Evolutionary conservation across 23 tunicate species (phyloP).

Genomic region (Trididemnum nubilum): DNA sequence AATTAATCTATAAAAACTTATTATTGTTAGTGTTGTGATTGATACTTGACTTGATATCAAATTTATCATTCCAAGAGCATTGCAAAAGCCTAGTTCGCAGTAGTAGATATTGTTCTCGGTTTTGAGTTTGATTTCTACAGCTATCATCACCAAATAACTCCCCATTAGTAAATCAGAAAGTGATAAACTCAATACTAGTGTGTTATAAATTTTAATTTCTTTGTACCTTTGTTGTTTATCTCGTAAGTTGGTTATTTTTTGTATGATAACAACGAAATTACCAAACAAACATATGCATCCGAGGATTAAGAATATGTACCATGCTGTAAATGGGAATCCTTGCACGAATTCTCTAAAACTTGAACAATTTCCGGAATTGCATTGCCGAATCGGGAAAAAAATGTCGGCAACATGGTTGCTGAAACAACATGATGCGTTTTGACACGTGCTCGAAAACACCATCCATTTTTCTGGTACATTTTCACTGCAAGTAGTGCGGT

Average conservation of each 20-base stretch:
- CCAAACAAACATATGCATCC: background rate
- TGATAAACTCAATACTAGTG: background rate
- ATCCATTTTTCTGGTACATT: background rate
- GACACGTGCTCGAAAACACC: background rate
- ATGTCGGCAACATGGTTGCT: background rate
- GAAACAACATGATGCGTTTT: background rate
- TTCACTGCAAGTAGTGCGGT: background rate
- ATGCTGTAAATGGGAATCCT: background rate
- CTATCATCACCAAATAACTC: background rate
- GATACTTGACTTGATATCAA: slow-evolving; percentile 20
- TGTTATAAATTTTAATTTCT: slow-evolving; percentile 2
- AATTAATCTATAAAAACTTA: background rate
- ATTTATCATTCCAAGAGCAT: background rate
- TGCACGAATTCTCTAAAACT: background rate
- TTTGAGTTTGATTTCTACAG: background rate
- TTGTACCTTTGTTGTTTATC: background rate
- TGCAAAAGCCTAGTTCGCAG: background rate
- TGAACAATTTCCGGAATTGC: background rate
- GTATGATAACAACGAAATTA: background rate
- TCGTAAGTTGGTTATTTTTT: background rate
- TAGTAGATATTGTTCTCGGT: background rate
- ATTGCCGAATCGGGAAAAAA: background rate
- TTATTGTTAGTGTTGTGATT: background rate
- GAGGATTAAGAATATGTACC: background rate
- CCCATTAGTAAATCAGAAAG: slow-evolving; percentile 18